Evolutionary conservation across 2,113 vertebrate genomes (phyloP), one percentile per base, ranked within the genome.

Genomic region (Hippocampus mohnikei): DNA sequence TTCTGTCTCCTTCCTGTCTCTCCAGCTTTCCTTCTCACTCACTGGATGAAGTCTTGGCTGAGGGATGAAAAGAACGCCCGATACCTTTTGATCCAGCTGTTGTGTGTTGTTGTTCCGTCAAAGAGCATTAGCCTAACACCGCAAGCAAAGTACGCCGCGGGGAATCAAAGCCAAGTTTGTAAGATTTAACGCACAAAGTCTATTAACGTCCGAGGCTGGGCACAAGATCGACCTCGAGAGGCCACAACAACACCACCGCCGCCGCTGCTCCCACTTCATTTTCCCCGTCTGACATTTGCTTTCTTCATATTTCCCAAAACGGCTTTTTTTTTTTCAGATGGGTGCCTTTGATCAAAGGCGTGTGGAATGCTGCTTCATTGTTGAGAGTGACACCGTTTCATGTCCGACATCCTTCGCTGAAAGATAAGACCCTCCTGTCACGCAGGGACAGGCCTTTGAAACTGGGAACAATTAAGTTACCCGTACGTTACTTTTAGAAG

Each of bases 51-150:
- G 81, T 77, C 71, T 73, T 76, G 82, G 80, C 79, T 67, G 70
- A 70, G 60, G 80, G 79, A 89, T 80, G 83, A 88, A 88, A 85
- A 85, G 84, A 79, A 87, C 88, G 87, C 76, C 82, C 84, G 84
- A 82, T 80, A 71, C 66, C 71, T 84, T 87, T 82, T 86, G 83
- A 91, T 87, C 76, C 75, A 42, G 77, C 80, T 44, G 79, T 69
- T 69, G 78, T 74, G 60, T 82, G 77, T 88, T 81, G 78, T 55
- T 67, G 70, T 85, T 84, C 80, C 82, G 85, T 87, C 84, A 82
- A 20, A 77, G 76, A 83, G 71, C 67, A 83, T 87, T 85, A 86
- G 72, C 76, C 70, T 73, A 78, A 88, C 80, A 84, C 78, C 73
- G 75, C 67, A 5, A 69, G 59, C 74, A n/a, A 70, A 76, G 69